Percentiles rank a stretch among this genome's conserved stretches.
phyloP scores from a whole-genome alignment of 2,797 vertebrate genomes.

The Paedocypris micromegethes region DNA sequence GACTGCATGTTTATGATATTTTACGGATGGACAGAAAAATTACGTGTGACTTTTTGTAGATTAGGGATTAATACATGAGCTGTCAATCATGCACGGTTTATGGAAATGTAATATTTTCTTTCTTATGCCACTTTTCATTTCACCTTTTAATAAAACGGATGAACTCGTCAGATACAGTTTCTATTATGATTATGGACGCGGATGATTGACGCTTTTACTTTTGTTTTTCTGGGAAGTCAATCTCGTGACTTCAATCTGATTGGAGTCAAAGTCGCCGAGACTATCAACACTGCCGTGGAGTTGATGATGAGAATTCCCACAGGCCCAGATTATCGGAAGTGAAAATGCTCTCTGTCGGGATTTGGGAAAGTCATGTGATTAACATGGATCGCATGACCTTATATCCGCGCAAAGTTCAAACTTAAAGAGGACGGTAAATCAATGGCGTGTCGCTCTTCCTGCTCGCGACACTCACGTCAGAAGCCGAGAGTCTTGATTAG shows the following conservation, averaged over 20 bases:
- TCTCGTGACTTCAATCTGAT: slow-evolving; percentile 9
- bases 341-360: slow-evolving; percentile 28
- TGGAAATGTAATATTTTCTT: neutral
- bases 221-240: slow-evolving; percentile 4
- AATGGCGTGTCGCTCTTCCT: slow-evolving; percentile 25
- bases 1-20: no score
- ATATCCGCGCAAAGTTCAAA: slow-evolving; percentile 25
- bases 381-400: slow-evolving; percentile 39
- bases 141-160: slow-evolving; percentile 3
- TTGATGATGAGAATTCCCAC: slow-evolving; percentile 28
- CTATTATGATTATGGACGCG: neutral
- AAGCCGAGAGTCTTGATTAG: slow-evolving; percentile 26
- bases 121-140: neutral
- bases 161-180: slow-evolving; percentile 3
- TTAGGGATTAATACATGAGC: no score
- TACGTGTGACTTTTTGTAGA: no score
- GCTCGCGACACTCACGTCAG: slow-evolving; percentile 19
- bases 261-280: slow-evolving; percentile 1
- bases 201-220: slow-evolving; percentile 13
- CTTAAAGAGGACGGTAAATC: slow-evolving; percentile 40
- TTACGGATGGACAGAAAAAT: no score
- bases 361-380: slow-evolving; percentile 25
- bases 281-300: slow-evolving; percentile 19
- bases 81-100: no score
- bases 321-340: slow-evolving; percentile 21